Conservation (phyloP, 2,888 invertebrate genomes). For the Ornithoptera alexandrae region DNA sequence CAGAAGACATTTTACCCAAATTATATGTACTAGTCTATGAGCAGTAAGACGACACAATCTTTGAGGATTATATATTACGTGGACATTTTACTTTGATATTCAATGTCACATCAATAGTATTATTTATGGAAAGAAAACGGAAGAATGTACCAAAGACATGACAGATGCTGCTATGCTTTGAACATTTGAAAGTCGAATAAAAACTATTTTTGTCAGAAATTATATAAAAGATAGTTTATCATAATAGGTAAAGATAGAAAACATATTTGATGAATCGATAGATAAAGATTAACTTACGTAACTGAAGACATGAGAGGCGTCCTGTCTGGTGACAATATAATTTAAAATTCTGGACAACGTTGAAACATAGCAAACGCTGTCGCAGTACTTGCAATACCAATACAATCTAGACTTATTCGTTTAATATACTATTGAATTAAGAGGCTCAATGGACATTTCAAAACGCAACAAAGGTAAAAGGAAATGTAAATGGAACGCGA, state of each 20-base stretch:
- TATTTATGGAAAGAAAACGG: no score
- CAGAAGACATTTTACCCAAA: no score
- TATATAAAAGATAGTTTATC: neutral
- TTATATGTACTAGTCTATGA: no score
- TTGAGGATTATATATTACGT: no score
- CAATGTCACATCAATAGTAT: no score
- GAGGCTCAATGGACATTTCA: slow-evolving; percentile 25
- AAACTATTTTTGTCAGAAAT: no score
- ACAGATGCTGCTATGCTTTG: no score
- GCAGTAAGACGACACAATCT: no score
- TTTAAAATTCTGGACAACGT: slow-evolving; percentile 9
- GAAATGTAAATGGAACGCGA: slow-evolving; percentile 16
- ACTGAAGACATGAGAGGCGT: neutral
- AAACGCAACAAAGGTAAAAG: slow-evolving; percentile 9
- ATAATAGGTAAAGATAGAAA: neutral
- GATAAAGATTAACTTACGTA: slow-evolving; percentile 3
- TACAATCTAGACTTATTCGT: slow-evolving; percentile 11
- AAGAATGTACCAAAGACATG: no score
- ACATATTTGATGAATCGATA: neutral
- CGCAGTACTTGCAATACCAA: neutral
- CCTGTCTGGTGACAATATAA: slow-evolving; percentile 6
- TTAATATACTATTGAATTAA: slow-evolving; percentile 25
- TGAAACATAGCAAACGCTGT: slow-evolving; percentile 1
- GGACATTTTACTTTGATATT: no score
- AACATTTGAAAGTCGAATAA: no score